Evolutionary conservation across 2,888 invertebrate species (phyloP), one percentile per base, ranked within the genome.

Genomic region (Bembecia ichneumoniformis): DNA sequence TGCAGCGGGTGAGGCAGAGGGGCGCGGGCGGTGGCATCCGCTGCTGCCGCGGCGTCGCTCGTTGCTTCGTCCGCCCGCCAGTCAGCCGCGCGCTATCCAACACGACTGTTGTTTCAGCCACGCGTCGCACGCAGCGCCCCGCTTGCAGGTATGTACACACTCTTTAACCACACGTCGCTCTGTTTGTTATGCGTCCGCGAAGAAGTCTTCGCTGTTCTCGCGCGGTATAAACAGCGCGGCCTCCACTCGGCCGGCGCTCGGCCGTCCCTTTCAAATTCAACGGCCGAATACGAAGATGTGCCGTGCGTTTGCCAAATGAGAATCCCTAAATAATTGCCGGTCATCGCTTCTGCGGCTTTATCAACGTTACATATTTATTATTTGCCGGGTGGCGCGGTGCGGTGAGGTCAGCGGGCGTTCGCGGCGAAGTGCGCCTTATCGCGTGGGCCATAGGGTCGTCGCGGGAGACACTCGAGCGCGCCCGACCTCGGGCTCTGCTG

Each of bases 361-460:
- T 86, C 86, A 84, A 80, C 80, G 82, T 83, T 86, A 84, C 84
- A 84, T 83, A 84, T 84, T 86, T 84, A 84, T 84, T 83, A 82
- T 82, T 82, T 81, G 83, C 78, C 81, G 80, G 70, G 60, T 34
- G 36, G 28, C 28, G 28, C 28, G 28, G 28, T 65, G 69, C 74
- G 79, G 78, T 82, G 81, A 83, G 86, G 83, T 83, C 83, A 81
- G 78, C 75, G 66, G 55, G 80, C 71, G 79, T 63, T 71, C 77
- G 77, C 64, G 70, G 71, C 72, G 78, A 74, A 70, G 72, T 87
- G 76, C 62, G 75, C 78, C 78, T 84, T 86, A 86, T 84, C 82
- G 64, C 69, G 71, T 71, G 70, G 71, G 78, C 61, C 65, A 71
- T 83, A 84, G 79, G 81, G 84, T 82, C 81, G 82, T 56, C 54